Percentiles rank a stretch among this genome's conserved stretches.
These are phyloP conservation scores for Phalloptychus januarius DNA, from an alignment of 2,797 vertebrate species.

Conservation along the genomic window DNA sequence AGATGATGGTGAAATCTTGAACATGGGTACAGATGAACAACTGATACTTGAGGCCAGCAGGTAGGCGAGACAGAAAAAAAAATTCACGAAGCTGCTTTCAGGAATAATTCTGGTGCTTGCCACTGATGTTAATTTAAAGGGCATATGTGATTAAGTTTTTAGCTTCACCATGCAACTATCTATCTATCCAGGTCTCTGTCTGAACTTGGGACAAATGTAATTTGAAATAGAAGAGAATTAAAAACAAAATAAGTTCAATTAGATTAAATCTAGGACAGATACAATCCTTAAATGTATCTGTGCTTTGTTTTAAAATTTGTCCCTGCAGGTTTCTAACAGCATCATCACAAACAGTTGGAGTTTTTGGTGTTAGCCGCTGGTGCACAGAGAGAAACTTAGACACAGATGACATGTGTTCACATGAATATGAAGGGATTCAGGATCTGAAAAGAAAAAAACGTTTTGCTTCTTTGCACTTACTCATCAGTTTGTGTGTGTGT, in stretches of 20 bases:
- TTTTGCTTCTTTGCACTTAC: conserved; percentile 47
- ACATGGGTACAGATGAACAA: neutral
- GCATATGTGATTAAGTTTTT: neutral
- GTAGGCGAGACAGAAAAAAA: too few species aligned
- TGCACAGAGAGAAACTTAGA: conserved; percentile 30
- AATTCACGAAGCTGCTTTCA: neutral
- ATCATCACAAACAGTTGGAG: conserved; percentile 30
- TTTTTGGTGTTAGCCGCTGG: conserved; percentile 44
- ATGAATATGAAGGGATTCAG: conserved; percentile 52
- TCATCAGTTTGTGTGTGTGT: conserved; percentile 14
- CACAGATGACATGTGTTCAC: conserved; percentile 5
- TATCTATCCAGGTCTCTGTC: too few species aligned
- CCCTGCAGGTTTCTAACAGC: conserved; percentile 47
- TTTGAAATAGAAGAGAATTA: neutral
- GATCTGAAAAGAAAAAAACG: conserved; percentile 38
- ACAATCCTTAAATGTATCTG: conserved; percentile 47
- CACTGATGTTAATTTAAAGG: neutral
- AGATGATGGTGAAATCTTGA: neutral
- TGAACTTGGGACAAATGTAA: too few species aligned
- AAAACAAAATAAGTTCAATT: neutral
- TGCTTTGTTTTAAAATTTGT: conserved; percentile 55
- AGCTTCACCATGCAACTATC: too few species aligned
- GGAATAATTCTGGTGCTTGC: neutral
- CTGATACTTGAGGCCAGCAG: neutral
- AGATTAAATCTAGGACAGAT: neutral